These are phyloP conservation scores for Colletes gigas DNA, from an alignment of 1,140 invertebrate species.

Conservation along the genomic window DNA sequence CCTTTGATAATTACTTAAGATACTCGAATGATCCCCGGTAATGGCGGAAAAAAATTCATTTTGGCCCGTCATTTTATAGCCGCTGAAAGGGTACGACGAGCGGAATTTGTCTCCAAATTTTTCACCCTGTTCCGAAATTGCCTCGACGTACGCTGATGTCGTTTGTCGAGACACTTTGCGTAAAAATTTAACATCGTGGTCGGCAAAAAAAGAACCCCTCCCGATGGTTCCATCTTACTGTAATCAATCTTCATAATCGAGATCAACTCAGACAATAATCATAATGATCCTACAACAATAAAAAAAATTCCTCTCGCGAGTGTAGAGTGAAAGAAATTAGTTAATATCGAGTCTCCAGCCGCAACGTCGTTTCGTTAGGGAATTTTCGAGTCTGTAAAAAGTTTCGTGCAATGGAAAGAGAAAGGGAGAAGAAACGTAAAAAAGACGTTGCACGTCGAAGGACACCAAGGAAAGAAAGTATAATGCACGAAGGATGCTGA, in stretches of 20 bases:
- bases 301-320: no score
- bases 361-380: no score
- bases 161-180: no score
- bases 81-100: background rate
- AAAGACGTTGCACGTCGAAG: background rate
- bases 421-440: background rate
- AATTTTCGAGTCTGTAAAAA: background rate
- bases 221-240: no score
- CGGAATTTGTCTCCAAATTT: background rate
- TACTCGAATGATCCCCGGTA: slow-evolving; percentile 13
- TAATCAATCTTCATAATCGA: no score
- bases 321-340: no score
- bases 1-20: slow-evolving; percentile 51
- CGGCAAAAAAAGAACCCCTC: no score
- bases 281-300: no score
- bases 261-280: no score
- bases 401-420: background rate
- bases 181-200: no score
- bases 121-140: background rate
- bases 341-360: no score
- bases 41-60: slow-evolving; percentile 10
- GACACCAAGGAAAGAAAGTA: background rate
- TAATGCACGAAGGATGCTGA: slow-evolving; percentile 9
- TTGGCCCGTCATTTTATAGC: background rate
- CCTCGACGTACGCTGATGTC: background rate